Conservation (phyloP, 2,888 invertebrate species). For the Himalopsyche anomala region DNA sequence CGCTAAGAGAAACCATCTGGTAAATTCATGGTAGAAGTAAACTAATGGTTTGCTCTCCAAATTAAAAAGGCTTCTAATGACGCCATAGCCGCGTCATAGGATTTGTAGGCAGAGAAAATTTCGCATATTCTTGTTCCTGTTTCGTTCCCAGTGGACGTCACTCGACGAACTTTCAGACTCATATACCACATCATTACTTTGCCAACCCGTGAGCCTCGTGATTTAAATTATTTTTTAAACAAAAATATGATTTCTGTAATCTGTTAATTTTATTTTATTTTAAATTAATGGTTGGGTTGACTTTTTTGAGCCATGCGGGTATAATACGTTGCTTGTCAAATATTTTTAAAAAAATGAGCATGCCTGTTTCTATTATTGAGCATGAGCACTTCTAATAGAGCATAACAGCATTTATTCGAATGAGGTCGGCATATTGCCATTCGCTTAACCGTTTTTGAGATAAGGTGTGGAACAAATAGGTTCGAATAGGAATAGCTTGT, state of each 20-base stretch:
- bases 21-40: neutral
- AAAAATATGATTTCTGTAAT: neutral
- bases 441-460: no score
- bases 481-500: no score
- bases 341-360: no score
- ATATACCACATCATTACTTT: conserved; percentile 8
- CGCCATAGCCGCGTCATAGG: neutral
- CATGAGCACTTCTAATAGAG: no score
- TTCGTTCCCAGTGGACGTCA: conserved; percentile 11
- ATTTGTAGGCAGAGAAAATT: neutral
- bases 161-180: neutral
- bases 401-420: no score
- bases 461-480: no score
- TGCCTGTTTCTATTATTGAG: no score
- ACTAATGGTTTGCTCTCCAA: conserved; percentile 18
- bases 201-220: neutral
- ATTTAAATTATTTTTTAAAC: neutral
- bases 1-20: conserved; percentile 4
- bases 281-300: neutral
- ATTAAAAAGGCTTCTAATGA: conserved; percentile 18
- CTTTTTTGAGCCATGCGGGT: neutral
- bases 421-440: no score
- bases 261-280: neutral
- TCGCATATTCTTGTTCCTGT: conserved; percentile 23
- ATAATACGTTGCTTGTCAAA: no score